Evolutionary conservation across 1,140 invertebrate species (phyloP), one percentile per base, ranked within the genome.

Genomic region (Apis laboriosa): DNA sequence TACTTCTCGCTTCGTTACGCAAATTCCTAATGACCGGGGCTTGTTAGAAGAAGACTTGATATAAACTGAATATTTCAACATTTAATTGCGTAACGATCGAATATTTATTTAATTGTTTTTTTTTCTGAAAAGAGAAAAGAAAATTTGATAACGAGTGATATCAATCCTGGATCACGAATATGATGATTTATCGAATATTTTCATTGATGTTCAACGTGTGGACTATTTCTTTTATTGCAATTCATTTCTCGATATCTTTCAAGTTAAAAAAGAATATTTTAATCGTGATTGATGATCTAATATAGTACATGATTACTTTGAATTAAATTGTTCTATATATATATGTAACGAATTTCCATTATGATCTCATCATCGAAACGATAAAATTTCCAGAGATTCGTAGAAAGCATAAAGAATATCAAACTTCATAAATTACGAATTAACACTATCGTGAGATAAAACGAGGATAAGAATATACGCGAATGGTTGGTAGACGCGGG

Each of bases 1-100:
- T 79, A 73, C 53, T 66, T 78, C 74, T 72, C 61, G 76, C 66
- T 79, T 77, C 76, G 68, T 77, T 83, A 77, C 77, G 51, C 58
- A 79, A 83, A 83, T 79, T 66, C 64, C 49, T 83, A 83, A 77
- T 60, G 74, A 77, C 80, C 19, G 15, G 68, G 53, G 53, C 64
- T 43, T 21, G 28, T 43, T 43, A 43, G 49, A 55, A 78, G n/a
- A n/a, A 34, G 34, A 76, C 43, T 76, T 76, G 72, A 76, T 58
- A 53, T 63, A 19, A 34, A 34, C 9, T 56, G 79, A 67, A 81
- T 81, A 76, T 76, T 81, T 80, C 58, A 74, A 5, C 9, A 53
- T 67, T 67, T 64, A 51, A 58, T 34, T 34, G 28, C 72, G n/a
- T 17, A 7, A n/a, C n/a, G 17, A 49, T 21, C 56, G 12, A 17